Conservation (phyloP, 2,113 vertebrate species). For the Oryctolagus cuniculus region mOryCun1.1 NC_091441.1:8520001-8520500, state of each 20-base stretch:
- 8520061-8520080: background rate
- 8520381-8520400: background rate
- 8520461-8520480: background rate
- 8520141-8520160: background rate
- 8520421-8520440: background rate
- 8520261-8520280: background rate
- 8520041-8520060: background rate
- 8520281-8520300: background rate
- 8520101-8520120: no score
- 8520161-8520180: background rate
- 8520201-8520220: background rate
- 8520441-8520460: background rate
- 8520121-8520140: background rate
- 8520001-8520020: no score
- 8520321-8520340: background rate
- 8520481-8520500: background rate
- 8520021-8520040: background rate
- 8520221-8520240: background rate
- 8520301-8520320: background rate
- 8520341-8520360: accelerated
- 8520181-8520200: background rate
- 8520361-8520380: background rate
- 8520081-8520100: background rate
- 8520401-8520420: background rate
- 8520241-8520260: background rate